Conservation (phyloP, 37 sponge, comb jelly and placozoan species). For the Crambe crambe region DNA sequence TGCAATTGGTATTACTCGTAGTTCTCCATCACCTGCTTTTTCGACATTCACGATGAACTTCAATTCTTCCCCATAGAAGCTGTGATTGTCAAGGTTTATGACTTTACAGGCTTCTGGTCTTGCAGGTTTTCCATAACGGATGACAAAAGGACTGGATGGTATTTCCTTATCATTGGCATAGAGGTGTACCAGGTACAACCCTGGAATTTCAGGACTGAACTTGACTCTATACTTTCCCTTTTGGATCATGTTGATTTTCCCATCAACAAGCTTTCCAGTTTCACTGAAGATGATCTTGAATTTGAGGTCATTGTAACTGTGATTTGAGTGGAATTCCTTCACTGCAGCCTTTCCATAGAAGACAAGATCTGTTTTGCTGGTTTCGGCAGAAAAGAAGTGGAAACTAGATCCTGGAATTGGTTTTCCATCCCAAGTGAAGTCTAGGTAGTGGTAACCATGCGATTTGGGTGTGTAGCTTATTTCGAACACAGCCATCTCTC, state of each 20-base stretch:
- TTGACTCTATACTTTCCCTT: conserved; percentile 43
- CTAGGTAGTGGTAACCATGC: conserved; percentile 43
- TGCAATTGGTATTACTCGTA: conserved; percentile 12
- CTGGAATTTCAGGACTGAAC: conserved; percentile 52
- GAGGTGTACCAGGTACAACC: conserved; percentile 51
- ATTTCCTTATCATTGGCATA: conserved; percentile 51
- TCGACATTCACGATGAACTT: conserved; percentile 47
- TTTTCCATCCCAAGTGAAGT: conserved; percentile 45
- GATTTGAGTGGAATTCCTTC: conserved; percentile 3
- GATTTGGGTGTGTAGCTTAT: conserved; percentile 21
- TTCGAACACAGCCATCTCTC: conserved; percentile 2
- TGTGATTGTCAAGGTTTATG: not conserved
- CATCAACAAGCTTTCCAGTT: conserved; percentile 27
- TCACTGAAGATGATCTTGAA: conserved; percentile 37
- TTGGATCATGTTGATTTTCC: conserved; percentile 49
- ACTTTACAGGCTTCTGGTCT: conserved; percentile 47
- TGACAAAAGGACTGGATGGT: conserved; percentile 61
- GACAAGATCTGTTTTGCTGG: not conserved
- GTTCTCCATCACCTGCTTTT: conserved; percentile 52
- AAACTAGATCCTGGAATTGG: conserved; percentile 55
- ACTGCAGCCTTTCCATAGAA: conserved; percentile 50
- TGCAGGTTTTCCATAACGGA: conserved; percentile 53
- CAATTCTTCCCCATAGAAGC: conserved; percentile 26
- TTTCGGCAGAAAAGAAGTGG: conserved; percentile 13
- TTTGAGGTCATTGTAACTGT: conserved; percentile 47